Base-by-base conservation (phyloP, 92 coral and sea anemone species). In the Nematostella vectensis region DNA sequence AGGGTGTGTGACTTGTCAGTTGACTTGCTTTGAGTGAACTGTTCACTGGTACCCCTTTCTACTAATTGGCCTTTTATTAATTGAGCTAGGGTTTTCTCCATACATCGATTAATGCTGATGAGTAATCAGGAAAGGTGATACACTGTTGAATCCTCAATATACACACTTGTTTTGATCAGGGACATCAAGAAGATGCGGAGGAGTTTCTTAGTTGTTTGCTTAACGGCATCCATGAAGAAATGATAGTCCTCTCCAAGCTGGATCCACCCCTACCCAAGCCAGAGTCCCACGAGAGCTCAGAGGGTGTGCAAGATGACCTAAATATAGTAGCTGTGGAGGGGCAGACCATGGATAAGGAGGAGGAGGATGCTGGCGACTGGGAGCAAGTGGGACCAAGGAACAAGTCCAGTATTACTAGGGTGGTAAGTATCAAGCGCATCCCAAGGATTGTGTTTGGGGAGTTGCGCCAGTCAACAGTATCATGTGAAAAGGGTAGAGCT, bases 331-430 rank as follows among this genome's bases (percentile, higher is more conserved):
- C 72, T 22, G 63, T 55, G 13, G 47, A 25, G 27, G 63, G 58
- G 17, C 17, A 19, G 4, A 22, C 4, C 18, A 29, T 2, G 25
- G 19, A 25, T 3, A 75, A 44, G n/a, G 81, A 37, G 8, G 69
- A 57, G 50, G 93, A 82, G 37, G 78, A 78, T 45, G 67, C 51
- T 48, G 98, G 98, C 15, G 98, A 91, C 77, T 91, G 98, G 98
- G 98, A 91, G 69, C 91, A 91, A 78, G 98, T 91, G 24, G 98
- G 98, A 16, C 98, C 93, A 18, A 79, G 79, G 39, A 91, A 91
- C 77, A 91, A 79, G 66, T 91, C 98, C 15, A 85, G 82, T 37
- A 77, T 91, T 42, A 91, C 98, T n/a, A 83, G 98, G 62, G 78
- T 71, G 88, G 94, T 83, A 60, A 36, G 78, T 45, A 3, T 27